Percentiles rank a stretch among this genome's conserved stretches.
Conservation (phyloP, 2,797 vertebrate species). For the Podarcis siculus region DNA sequence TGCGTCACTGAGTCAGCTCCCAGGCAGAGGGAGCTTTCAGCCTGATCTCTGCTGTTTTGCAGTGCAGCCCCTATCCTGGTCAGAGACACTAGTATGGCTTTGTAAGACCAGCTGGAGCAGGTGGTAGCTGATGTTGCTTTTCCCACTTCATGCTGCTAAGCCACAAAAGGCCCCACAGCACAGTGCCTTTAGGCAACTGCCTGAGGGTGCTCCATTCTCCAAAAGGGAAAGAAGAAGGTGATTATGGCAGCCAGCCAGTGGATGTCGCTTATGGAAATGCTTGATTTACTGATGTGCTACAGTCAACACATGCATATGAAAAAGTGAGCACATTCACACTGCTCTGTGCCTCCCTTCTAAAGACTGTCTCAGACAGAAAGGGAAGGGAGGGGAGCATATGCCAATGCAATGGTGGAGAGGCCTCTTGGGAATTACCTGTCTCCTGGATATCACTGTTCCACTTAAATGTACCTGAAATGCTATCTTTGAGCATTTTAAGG, state of each 20-base stretch:
- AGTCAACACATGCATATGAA: neutral
- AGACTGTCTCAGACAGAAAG: neutral
- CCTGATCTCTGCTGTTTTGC: no score
- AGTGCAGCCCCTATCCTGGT: no score
- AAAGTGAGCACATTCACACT: neutral
- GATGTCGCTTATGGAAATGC: neutral
- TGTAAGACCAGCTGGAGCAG: neutral
- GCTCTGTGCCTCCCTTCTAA: neutral
- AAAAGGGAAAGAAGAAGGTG: neutral
- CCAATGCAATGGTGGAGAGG: fast-evolving
- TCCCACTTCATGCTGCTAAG: neutral
- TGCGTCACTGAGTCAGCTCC: neutral
- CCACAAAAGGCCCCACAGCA: neutral
- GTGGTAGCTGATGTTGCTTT: neutral
- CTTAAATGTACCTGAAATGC: slow-evolving; percentile 32
- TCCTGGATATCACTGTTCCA: slow-evolving; percentile 23
- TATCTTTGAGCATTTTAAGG: slow-evolving; percentile 26
- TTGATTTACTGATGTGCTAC: neutral
- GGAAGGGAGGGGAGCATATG: neutral
- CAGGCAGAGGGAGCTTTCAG: no score
- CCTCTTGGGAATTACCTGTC: slow-evolving; percentile 39
- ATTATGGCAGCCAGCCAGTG: neutral
- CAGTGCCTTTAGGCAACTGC: neutral
- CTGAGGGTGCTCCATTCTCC: no score
- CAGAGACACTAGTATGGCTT: neutral